Conservation (phyloP, 1,140 invertebrate genomes). For the Drosophila miranda region DNA sequence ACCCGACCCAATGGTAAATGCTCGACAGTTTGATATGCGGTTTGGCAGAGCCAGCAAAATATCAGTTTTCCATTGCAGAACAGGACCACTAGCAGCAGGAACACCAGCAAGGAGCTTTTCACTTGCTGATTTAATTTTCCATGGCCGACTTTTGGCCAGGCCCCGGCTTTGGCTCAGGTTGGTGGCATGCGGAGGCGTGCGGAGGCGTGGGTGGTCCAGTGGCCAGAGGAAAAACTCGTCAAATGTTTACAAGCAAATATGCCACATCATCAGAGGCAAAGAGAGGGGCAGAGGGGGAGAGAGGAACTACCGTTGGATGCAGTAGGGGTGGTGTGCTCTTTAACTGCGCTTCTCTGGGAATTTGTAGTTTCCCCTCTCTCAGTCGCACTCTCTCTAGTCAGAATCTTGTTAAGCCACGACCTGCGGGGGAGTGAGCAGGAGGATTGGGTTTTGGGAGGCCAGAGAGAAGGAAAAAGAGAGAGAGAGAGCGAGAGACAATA, state of each 20-base stretch:
- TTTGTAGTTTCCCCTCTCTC: conserved; percentile 48
- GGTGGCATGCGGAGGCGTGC: conserved; percentile 7
- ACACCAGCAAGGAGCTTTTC: conserved; percentile 7
- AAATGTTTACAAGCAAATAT: conserved; percentile 80
- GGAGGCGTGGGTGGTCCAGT: conserved; percentile 41
- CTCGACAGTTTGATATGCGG: conserved; percentile 80
- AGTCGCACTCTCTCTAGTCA: too few relatives aligned
- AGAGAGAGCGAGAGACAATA: conserved; percentile 51
- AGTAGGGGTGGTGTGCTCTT: conserved; percentile 3
- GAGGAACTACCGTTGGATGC: too few relatives aligned
- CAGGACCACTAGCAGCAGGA: conserved; percentile 14
- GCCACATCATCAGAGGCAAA: conserved; percentile 67
- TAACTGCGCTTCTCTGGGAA: conserved; percentile 40
- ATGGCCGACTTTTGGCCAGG: conserved; percentile 52
- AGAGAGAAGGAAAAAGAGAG: neutral
- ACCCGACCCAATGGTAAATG: conserved; percentile 63
- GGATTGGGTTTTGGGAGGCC: conserved; percentile 8
- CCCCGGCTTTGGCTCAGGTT: neutral
- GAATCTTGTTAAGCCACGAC: conserved; percentile 53
- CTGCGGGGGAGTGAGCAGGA: conserved; percentile 2
- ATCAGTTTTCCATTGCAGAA: conserved; percentile 64
- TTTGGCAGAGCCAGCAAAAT: conserved; percentile 78
- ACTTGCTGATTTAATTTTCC: conserved; percentile 71
- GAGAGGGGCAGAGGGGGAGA: neutral
- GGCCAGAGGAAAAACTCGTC: conserved; percentile 43